Evolutionary conservation across 2,797 vertebrate genomes (phyloP), one percentile per base, ranked within the genome.

Genomic region (Artibeus lituratus): DNA sequence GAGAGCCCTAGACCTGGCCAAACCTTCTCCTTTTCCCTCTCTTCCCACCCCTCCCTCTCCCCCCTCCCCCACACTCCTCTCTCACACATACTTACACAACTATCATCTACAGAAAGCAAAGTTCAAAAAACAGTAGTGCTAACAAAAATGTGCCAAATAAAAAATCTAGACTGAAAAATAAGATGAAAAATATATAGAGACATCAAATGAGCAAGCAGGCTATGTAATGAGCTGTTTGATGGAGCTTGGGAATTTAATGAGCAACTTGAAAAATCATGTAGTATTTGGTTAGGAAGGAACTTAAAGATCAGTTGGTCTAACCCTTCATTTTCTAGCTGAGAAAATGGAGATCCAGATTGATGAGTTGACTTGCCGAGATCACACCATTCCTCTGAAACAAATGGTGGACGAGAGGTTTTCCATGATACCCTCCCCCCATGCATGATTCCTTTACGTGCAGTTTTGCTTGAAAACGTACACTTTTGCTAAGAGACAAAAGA

Each of bases 211-310:
- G 22, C 65, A 95, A 82, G 65, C 9, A 87, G 53, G 26, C 14
- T 83, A 29, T 57, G 44, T 80, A 89, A 92, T 86, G 93, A 96
- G 84, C 78, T 96, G 42, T 92, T 92, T 83, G 77, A 94, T 84
- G 57, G 86, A 89, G 82, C 82, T 89, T 89, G 42, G 72, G 84
- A 96, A 96, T 92, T 49, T 94, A 96, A 95, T 81, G 92, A 95
- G 69, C 69, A 94, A 90, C 65, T 49, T 95, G 88, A 97, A 97
- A 94, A 91, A 89, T 94, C 53, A 92, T 88, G 91, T 94, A 92
- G 62, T 95, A 92, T 83, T 77, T 95, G 18, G 47, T 59, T 73
- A 74, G 26, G 32, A 93, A 62, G 62, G 15, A 95, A 81, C 51
- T 42, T 82, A 59, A 86, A 95, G 77, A 96, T 86, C 74, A 88